Base-by-base conservation (phyloP, 1,140 invertebrate species). In the Drosophila pandora region DNA sequence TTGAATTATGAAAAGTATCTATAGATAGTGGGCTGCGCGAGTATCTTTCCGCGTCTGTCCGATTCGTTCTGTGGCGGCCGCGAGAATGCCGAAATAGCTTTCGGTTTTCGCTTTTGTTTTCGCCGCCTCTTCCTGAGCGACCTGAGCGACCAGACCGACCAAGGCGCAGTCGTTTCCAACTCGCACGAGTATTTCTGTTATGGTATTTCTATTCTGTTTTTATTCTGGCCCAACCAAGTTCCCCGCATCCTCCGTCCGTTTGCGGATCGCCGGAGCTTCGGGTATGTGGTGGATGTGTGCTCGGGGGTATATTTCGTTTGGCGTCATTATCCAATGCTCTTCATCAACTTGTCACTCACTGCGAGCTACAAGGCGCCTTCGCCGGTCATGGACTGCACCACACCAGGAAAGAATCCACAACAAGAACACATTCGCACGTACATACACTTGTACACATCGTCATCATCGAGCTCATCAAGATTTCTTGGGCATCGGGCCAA, bases 261-360 rank as follows among this genome's bases (percentile, higher is more conserved):
- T 32, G 32, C 34, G 10, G 10, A 37, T 12, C 34, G 34, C 34
- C 34, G 3, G 34, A n/a, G 34, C 10, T 32, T 32, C 32, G 25
- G 25, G 6, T 28, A 28, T 28, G 8, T 8, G 8, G 7, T 32
- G 32, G 8, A 32, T 10, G 32, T 9, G 32, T 32, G 9, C 9
- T 37, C 34, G 34, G 12, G 53, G 55, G 64, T 21, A 25, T 25
- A 32, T 54, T 41, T 84, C 56, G 67, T 64, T 70, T 74, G 73
- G 81, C 81, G 81, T 85, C 82, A 85, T 85, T 85, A 85, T 85
- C 68, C 81, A 85, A 85, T 85, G 73, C 85, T 77, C 81, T 87
- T 85, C 81, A 85, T 87, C 78, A 85, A 80, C 50, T 74, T 70
- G 71, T 80, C 65, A 39, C 62, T 57, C 60, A 37, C 53, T 62